Evolutionary conservation across 2,113 vertebrate genomes (phyloP), one percentile per base, ranked within the genome.

Genomic region (Gobiocypris rarus): DNA sequence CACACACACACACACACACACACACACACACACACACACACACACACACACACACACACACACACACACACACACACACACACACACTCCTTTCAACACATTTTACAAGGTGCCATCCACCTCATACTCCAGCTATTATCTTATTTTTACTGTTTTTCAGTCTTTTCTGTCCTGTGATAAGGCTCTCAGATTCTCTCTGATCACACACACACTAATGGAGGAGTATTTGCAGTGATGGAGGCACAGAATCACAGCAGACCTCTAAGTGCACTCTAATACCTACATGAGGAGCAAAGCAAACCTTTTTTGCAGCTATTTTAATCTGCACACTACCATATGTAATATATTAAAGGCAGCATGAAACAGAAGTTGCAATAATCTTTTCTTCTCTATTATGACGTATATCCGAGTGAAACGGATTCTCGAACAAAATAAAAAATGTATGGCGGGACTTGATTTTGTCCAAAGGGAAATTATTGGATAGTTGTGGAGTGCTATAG

Each of bases 151-250:
- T 88, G 81, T 83, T 86, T 71, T 86, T 75, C 86, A 34, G 19
- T 75, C 50, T 78, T 56, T 79, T 87, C 86, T 93, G 91, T 92
- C 91, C 90, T 91, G 89, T 89, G 89, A 90, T 91, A 87, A 83
- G 90, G 88, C 87, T 92, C 79, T 56, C 81, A 88, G 71, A 89
- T 75, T 48, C 26, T 56, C 48, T 54, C 83, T 26, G 58, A 71
- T 48, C 65, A 75, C 71, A 54, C 80, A 82, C 89, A 90, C 65
- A 89, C 65, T 78, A 65, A 86, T 59, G 69, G 41, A 80, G 61
- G 24, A 65, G 54, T 79, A 41, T 79, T 79, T 63, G 58, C 15
- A 3, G 26, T 80, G 59, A 65, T 80, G 59, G 59, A 48, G 43
- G 48, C 81, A 67, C 73, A 75, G 59, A 75, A 45, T 87, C 59